Conservation (phyloP, 2,797 vertebrate species). For the Pangasius djambal region DNA sequence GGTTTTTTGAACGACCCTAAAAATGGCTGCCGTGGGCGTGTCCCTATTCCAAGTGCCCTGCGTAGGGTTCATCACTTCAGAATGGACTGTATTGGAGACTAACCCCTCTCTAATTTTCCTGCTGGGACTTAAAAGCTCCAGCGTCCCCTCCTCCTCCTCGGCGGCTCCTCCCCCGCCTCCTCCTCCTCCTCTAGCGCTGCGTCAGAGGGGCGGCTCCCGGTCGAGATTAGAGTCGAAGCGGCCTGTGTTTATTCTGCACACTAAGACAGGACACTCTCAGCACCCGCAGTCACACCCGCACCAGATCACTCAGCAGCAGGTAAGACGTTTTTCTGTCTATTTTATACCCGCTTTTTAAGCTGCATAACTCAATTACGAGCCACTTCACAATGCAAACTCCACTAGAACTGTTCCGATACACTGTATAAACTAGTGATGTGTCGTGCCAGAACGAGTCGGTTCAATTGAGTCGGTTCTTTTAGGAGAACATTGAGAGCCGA, state of each 20-base stretch:
- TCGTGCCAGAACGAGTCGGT: neutral
- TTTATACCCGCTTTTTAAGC: neutral
- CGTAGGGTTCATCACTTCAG: neutral
- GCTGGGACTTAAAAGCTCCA: neutral
- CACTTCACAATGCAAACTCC: neutral
- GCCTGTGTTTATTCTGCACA: constrained; percentile 12
- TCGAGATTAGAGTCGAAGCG: constrained; percentile 40
- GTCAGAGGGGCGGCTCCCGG: constrained; percentile 71
- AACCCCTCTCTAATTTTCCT: neutral
- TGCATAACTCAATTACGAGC: neutral
- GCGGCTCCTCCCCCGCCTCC: constrained; percentile 12
- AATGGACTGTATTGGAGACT: neutral
- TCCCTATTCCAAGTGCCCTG: neutral
- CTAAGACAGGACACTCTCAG: neutral
- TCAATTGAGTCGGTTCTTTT: neutral
- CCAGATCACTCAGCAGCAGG: constrained; percentile 11
- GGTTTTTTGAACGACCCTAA: neutral
- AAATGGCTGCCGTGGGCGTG: neutral
- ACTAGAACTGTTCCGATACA: neutral
- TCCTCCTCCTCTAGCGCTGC: constrained; percentile 16
- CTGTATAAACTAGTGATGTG: neutral
- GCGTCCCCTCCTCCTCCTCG: neutral
- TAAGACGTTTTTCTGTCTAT: neutral
- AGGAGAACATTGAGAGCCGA: neutral
- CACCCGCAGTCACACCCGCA: constrained; percentile 34